A percentile compares a stretch with the other conserved stretches of the same genome.
Conservation (phyloP, 2,113 vertebrate species). For the Zootoca vivipara region DNA sequence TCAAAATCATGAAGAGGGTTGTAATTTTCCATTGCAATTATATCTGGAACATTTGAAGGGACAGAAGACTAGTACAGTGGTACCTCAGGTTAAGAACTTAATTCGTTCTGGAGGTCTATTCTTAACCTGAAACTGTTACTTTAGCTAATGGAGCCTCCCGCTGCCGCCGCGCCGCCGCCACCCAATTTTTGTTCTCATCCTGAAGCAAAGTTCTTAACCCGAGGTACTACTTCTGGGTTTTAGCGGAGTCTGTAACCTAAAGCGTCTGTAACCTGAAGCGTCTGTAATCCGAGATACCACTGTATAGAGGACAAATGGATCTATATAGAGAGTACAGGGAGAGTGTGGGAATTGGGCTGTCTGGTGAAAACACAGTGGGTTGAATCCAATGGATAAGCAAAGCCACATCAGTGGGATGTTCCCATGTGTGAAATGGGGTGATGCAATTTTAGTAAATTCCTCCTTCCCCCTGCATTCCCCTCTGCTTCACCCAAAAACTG, state of each 20-base stretch:
- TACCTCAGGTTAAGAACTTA: too few species aligned
- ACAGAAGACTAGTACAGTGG: not conserved
- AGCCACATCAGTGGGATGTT: not conserved
- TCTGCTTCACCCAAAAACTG: too few species aligned
- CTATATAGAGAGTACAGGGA: not conserved
- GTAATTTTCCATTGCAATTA: conserved; percentile 25
- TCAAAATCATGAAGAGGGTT: conserved; percentile 16
- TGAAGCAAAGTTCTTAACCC: too few species aligned
- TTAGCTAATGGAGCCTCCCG: too few species aligned
- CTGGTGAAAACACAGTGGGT: not conserved
- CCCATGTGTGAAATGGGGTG: not conserved
- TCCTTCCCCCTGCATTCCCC: not conserved
- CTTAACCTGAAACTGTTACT: too few species aligned
- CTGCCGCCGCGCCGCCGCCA: too few species aligned
- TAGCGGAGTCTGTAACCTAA: too few species aligned
- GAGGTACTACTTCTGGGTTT: too few species aligned
- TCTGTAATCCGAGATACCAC: too few species aligned
- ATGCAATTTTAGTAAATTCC: not conserved
- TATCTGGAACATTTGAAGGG: not conserved
- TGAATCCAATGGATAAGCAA: not conserved
- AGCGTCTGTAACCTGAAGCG: too few species aligned
- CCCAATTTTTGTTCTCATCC: too few species aligned
- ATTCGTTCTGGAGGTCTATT: too few species aligned
- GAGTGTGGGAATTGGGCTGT: not conserved
- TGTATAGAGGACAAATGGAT: conserved; percentile 3